These are phyloP conservation scores for Homalodisca vitripennis DNA, from an alignment of 1,140 invertebrate species.

Conservation along the genomic window DNA sequence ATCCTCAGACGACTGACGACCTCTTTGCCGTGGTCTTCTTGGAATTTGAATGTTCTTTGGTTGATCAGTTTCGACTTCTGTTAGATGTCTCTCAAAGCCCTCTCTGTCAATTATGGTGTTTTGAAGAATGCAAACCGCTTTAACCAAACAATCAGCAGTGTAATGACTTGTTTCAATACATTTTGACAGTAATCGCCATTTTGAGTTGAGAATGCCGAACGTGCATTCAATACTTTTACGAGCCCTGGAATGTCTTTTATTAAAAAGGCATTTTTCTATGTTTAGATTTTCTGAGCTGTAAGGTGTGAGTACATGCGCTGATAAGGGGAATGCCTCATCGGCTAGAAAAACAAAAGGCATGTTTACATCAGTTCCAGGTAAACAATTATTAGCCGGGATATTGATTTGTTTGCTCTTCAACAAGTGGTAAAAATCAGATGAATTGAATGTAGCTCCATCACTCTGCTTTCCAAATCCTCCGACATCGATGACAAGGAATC, in stretches of 20 bases:
- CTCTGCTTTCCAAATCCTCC: conserved; percentile 45
- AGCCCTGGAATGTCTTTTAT: conserved; percentile 4
- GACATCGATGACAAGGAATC: conserved; percentile 49
- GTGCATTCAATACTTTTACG: conserved; percentile 18
- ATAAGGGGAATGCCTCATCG: conserved; percentile 16
- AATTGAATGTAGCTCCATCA: conserved; percentile 29
- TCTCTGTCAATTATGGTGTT: too few relatives aligned
- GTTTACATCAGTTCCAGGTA: not conserved
- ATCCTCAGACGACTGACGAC: not conserved
- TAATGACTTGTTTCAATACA: too few relatives aligned
- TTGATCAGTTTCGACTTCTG: not conserved
- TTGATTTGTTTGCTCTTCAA: not conserved
- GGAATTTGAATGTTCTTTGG: conserved; percentile 12
- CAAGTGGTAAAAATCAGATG: not conserved
- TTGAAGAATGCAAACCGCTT: too few relatives aligned
- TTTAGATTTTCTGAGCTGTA: conserved; percentile 16
- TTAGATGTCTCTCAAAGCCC: conserved; percentile 28
- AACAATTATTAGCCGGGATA: conserved; percentile 13
- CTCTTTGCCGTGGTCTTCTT: conserved; percentile 10
- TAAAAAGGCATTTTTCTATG: conserved; percentile 4
- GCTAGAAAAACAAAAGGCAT: conserved; percentile 10
- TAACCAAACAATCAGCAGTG: too few relatives aligned
- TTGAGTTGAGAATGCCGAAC: conserved; percentile 13
- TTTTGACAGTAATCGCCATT: conserved; percentile 27
- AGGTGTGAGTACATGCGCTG: not conserved